Base-by-base conservation (phyloP, 2,113 vertebrate genomes). In the Phaethon lepturus region DNA sequence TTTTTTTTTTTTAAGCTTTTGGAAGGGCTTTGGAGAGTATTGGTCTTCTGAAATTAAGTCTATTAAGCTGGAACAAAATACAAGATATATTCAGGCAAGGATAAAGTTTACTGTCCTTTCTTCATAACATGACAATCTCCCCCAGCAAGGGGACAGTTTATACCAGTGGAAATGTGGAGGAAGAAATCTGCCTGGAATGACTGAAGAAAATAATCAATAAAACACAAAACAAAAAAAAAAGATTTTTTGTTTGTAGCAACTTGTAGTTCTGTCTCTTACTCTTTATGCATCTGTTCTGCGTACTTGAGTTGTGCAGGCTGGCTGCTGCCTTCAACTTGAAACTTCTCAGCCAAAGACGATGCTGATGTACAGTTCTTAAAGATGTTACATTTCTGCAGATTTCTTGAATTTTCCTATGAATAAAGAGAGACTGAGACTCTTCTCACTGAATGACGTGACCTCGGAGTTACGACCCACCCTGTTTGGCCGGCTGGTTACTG, bases 61-160 rank as follows among this genome's bases (percentile, higher is more conserved):
- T 83, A 2, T 68, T 75, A 44, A 64, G 33, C 45, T 80, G 68
- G 35, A 79, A 69, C 45, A 69, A 83, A 93, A 58, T 64, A 29
- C 29, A 44, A 53, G 62, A 64, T 64, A 3, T 47, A 26, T 75
- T 83, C 40, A 67, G 50, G 59, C 28, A 76, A 60, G 67, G 52
- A 24, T 86, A 42, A 63, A 63, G 49, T 52, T 77, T 83, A 13
- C 22, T 83, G 71, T 83, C 53, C 58, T 64, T 82, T 49, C 42
- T 74, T 59, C 0, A 6, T 59, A 47, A 59, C 3, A 0, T 50
- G 62, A 40, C 5, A 9, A 11, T 63, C 1, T 3, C 14, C 22
- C 7, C 59, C 62, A 35, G 26, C 40, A 60, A 6, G 6, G 42
- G 72, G 63, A 55, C 17, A 64, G 67, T 18, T 81, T 17, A 40